Evolutionary conservation across 2,113 vertebrate genomes (phyloP).

Genomic region (Protomyctophum bolini): DNA sequence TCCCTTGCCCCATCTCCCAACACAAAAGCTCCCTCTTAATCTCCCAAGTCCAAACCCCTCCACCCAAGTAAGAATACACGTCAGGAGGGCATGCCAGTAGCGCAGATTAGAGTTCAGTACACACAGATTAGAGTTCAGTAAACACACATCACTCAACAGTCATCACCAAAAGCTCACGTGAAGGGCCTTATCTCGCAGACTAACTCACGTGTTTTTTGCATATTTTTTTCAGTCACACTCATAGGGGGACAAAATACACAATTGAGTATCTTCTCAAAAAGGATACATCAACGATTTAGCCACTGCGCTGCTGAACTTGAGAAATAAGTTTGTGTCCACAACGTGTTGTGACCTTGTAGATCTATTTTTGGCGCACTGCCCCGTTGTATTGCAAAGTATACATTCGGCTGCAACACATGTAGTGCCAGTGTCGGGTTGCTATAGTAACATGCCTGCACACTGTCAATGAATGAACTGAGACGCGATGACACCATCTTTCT

Average conservation of each 20-base stretch:
- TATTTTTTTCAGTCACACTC: background rate
- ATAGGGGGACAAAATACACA: background rate
- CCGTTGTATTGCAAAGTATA: too few relatives aligned
- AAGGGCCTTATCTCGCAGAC: background rate
- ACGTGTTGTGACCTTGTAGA: too few relatives aligned
- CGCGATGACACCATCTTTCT: too few relatives aligned
- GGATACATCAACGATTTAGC: too few relatives aligned
- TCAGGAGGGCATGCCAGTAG: background rate
- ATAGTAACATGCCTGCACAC: too few relatives aligned
- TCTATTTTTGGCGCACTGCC: too few relatives aligned
- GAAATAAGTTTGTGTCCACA: too few relatives aligned
- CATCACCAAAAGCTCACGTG: background rate
- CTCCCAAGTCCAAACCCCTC: background rate
- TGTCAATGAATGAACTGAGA: too few relatives aligned
- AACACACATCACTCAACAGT: background rate
- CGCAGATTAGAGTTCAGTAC: background rate
- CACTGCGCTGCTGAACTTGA: too few relatives aligned
- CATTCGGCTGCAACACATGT: too few relatives aligned
- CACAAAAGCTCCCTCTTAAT: background rate
- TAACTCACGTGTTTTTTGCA: background rate
- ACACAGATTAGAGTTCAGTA: background rate
- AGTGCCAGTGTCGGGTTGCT: too few relatives aligned
- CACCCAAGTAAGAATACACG: background rate
- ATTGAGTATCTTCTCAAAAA: background rate
- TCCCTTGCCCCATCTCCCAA: too few relatives aligned